Conservation (phyloP, 2,888 invertebrate genomes). For the Molorchus minor region DNA sequence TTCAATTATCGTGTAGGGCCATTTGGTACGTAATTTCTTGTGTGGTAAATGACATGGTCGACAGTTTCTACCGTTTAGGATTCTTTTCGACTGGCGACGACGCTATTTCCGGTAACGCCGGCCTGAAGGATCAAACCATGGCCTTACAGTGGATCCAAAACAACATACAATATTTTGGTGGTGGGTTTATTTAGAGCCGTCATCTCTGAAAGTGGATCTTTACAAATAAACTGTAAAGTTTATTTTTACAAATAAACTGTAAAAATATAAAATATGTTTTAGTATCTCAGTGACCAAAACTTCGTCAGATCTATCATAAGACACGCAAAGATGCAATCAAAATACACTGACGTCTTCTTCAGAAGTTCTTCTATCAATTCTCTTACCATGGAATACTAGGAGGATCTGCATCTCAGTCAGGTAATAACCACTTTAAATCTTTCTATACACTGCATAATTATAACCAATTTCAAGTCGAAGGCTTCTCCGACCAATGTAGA, state of each 20-base stretch:
- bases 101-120: slow-evolving; percentile 39
- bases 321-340: slow-evolving; percentile 41
- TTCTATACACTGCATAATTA: too few species aligned
- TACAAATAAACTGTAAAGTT: too few species aligned
- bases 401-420: slow-evolving; percentile 39
- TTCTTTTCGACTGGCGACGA: slow-evolving; percentile 38
- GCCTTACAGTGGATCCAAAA: slow-evolving; percentile 37
- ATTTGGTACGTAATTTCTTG: slow-evolving; percentile 35
- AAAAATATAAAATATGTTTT: too few species aligned
- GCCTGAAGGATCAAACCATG: slow-evolving; percentile 40
- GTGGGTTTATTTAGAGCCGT: slow-evolving; percentile 42
- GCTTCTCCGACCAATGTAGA: slow-evolving; percentile 39
- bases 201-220: slow-evolving; percentile 45
- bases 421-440: slow-evolving; percentile 30
- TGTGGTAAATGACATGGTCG: background rate
- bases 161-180: slow-evolving; percentile 39
- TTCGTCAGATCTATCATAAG: slow-evolving; percentile 44
- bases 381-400: slow-evolving; percentile 41
- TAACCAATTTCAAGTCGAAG: slow-evolving; percentile 28
- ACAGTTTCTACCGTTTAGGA: slow-evolving; percentile 18
- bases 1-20: slow-evolving; percentile 48
- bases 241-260: too few species aligned
- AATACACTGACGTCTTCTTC: slow-evolving; percentile 37
- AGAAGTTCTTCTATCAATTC: slow-evolving; percentile 46
- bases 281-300: slow-evolving; percentile 43